These are phyloP conservation scores for Spodoptera exigua DNA, from an alignment of 2,888 invertebrate species.

Conservation along the genomic window DNA sequence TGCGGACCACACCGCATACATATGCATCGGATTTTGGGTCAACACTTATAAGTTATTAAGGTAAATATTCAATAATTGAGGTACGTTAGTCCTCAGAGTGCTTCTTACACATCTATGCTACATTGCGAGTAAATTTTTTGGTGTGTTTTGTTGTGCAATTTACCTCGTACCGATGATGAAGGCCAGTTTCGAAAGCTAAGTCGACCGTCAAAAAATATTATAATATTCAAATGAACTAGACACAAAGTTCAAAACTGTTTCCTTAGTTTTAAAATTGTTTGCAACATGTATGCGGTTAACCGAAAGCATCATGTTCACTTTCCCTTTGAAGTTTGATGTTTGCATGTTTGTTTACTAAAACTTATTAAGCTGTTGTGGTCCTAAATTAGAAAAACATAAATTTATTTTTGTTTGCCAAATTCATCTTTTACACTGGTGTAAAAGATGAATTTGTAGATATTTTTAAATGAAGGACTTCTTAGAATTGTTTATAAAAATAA, in stretches of 20 bases:
- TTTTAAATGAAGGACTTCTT: no score
- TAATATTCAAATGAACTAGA: constrained; percentile 27
- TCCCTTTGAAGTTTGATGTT: constrained; percentile 16
- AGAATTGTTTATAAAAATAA: no score
- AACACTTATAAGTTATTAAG: constrained; percentile 45
- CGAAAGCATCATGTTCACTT: constrained; percentile 27
- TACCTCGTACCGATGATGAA: neutral
- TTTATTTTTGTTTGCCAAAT: no score
- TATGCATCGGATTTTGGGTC: constrained; percentile 52
- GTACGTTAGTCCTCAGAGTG: constrained; percentile 8
- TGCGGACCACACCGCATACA: constrained; percentile 53
- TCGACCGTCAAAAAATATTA: no score
- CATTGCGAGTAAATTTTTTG: constrained; percentile 10
- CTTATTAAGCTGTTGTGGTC: no score
- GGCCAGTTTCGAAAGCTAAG: no score
- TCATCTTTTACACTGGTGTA: no score
- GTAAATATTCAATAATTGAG: constrained; percentile 43
- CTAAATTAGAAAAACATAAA: no score
- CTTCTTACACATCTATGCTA: constrained; percentile 18
- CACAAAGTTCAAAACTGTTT: constrained; percentile 21
- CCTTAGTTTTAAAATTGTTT: constrained; percentile 36
- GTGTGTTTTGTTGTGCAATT: constrained; percentile 4
- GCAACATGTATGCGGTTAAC: constrained; percentile 31
- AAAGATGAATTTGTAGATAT: no score
- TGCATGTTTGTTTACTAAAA: neutral